These are phyloP conservation scores for Trichonephila clavipes DNA, from an alignment of 1,140 invertebrate species.

Conservation along the genomic window DNA sequence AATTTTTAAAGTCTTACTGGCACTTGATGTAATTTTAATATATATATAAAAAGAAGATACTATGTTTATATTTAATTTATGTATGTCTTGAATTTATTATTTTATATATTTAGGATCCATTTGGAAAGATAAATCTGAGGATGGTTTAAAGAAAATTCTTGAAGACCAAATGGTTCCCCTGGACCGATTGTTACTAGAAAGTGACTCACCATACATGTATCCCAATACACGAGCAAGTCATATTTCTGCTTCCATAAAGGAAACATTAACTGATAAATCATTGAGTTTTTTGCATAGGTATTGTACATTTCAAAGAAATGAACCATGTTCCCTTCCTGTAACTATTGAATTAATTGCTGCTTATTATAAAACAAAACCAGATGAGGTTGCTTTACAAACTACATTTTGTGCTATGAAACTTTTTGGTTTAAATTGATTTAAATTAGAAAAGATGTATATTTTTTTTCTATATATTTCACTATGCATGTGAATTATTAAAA, in stretches of 20 bases:
- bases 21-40: no score
- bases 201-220: conserved; percentile 97
- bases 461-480: not conserved
- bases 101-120: conserved; percentile 85
- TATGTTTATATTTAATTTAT: no score
- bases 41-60: no score
- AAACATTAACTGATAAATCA: conserved; percentile 91
- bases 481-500: not conserved
- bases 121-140: conserved; percentile 96
- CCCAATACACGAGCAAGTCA: conserved; percentile 96
- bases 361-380: conserved; percentile 91
- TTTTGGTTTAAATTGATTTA: conserved; percentile 88
- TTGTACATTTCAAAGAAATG: conserved; percentile 97
- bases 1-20: no score
- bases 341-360: conserved; percentile 96
- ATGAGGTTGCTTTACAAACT: conserved; percentile 94
- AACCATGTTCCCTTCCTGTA: conserved; percentile 95
- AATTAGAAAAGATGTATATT: conserved; percentile 21
- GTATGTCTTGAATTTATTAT: no score
- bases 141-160: conserved; percentile 91
- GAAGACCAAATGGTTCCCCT: conserved; percentile 90
- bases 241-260: conserved; percentile 91
- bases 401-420: conserved; percentile 96
- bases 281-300: conserved; percentile 87
- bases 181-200: conserved; percentile 91